Percentiles rank a stretch among this genome's conserved stretches.
These are phyloP conservation scores for Rhabdornis inornatus DNA, from an alignment of 2,113 vertebrate genomes.

Conservation along the genomic window DNA sequence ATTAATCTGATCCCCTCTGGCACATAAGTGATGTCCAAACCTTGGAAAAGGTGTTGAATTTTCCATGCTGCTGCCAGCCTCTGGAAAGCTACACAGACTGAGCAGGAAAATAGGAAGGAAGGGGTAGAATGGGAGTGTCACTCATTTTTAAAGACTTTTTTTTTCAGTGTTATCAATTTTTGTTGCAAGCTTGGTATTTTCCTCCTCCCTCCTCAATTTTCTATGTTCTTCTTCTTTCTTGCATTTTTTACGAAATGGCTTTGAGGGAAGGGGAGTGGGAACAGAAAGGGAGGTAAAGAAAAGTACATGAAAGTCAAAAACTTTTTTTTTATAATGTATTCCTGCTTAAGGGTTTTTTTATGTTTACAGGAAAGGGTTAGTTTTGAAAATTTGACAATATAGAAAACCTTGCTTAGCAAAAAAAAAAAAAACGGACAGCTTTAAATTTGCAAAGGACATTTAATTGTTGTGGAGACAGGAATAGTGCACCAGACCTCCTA, in stretches of 20 bases:
- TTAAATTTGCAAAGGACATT: neutral
- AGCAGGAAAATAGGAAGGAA: neutral
- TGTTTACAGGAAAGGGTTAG: neutral
- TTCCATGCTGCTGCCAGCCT: neutral
- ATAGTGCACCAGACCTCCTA: neutral
- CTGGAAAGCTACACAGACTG: neutral
- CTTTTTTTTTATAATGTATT: neutral
- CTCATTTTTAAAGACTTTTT: neutral
- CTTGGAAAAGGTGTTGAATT: neutral
- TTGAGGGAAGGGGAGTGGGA: neutral
- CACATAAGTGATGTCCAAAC: neutral
- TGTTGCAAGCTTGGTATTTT: neutral
- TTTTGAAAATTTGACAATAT: neutral
- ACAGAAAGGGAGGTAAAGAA: neutral
- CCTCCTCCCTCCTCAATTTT: neutral
- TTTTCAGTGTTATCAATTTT: neutral
- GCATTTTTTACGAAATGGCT: neutral
- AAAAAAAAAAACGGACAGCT: neutral
- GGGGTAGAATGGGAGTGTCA: neutral
- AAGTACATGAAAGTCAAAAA: neutral
- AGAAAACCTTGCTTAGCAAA: neutral
- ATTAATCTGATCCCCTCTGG: neutral
- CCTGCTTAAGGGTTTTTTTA: neutral
- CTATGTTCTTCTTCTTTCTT: neutral
- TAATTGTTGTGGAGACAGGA: neutral